Base-by-base conservation (phyloP, 2,797 vertebrate genomes). In the Gallirallus australis region DNA sequence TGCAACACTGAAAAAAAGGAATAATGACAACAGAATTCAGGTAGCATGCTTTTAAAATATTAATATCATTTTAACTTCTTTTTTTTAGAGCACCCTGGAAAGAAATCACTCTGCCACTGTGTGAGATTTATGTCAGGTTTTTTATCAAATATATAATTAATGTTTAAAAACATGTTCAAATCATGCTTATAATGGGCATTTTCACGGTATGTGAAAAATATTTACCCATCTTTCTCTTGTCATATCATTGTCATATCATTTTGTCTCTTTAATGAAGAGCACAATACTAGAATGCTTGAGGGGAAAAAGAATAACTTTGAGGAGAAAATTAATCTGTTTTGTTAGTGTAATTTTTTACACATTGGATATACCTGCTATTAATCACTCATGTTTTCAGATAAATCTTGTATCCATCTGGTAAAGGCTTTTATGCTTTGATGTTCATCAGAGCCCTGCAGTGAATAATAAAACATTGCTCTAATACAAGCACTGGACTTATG, bases 401-500 rank as follows among this genome's bases (percentile, higher is more conserved):
- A 50, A 68, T 39, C 27, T 71, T 79, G 8, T 52, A 60, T 19
- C n/a, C 13, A 30, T 25, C 6, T 79, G 21, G 24, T 61, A 86
- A 86, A 77, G 11, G 2, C 5, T 64, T 76, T 79, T 60, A 20
- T 35, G 17, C 12, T 72, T 72, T 24, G 9, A 25, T 48, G 6
- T 48, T 69, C 5, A 13, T 48, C 50, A 92, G 76, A 82, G 5
- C 15, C 10, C 3, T 60, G 13, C 28, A 79, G 15, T 64, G 18
- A 64, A 28, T 39, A 11, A 56, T 53, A 72, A 76, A 82, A 57
- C 5, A n/a, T 50, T 76, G 14, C 13, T 68, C 18, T 84, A 8
- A 0, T 37, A 78, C 78, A 24, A 35, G 9, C 24, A n/a, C 21
- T 81, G 50, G 31, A 45, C 14, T 48, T 75, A 8, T 0, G 0